Conservation (phyloP, 2,888 invertebrate genomes). For the Lepidonotus clava region DNA sequence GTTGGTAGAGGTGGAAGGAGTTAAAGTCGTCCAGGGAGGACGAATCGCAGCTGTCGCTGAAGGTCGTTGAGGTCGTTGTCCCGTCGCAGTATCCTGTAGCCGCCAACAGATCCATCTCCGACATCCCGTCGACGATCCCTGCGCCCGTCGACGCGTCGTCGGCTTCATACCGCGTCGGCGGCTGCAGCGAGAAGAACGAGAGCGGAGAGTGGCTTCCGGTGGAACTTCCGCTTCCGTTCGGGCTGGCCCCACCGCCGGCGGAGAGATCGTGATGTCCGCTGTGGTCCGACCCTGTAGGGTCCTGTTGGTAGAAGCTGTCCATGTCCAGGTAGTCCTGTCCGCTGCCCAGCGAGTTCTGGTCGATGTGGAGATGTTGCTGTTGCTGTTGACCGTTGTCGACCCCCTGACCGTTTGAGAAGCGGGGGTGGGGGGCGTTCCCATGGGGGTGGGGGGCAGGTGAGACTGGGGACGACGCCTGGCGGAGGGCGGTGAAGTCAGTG, state of each 20-base stretch:
- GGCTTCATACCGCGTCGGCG: background rate
- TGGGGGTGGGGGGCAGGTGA: background rate
- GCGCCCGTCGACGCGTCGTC: background rate
- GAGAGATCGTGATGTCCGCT: background rate
- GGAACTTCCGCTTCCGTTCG: background rate
- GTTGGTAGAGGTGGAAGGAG: background rate
- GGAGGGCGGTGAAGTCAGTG: constrained; percentile 29
- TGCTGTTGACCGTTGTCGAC: background rate
- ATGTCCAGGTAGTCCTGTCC: background rate
- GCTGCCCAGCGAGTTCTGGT: background rate
- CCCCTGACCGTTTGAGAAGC: background rate
- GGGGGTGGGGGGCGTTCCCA: background rate
- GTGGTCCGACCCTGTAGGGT: background rate
- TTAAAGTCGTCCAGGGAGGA: background rate
- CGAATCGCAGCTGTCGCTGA: constrained; percentile 1
- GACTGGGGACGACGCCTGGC: background rate
- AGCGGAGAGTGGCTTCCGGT: constrained; percentile 9
- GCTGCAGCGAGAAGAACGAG: constrained; percentile 5
- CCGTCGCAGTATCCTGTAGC: background rate
- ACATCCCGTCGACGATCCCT: background rate
- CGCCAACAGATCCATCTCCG: no score
- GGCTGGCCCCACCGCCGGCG: background rate
- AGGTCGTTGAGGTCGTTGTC: background rate
- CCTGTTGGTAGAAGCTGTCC: background rate
- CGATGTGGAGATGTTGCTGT: background rate